Evolutionary conservation across 2,797 vertebrate species (phyloP).

Genomic region (Podargus strigoides): DNA sequence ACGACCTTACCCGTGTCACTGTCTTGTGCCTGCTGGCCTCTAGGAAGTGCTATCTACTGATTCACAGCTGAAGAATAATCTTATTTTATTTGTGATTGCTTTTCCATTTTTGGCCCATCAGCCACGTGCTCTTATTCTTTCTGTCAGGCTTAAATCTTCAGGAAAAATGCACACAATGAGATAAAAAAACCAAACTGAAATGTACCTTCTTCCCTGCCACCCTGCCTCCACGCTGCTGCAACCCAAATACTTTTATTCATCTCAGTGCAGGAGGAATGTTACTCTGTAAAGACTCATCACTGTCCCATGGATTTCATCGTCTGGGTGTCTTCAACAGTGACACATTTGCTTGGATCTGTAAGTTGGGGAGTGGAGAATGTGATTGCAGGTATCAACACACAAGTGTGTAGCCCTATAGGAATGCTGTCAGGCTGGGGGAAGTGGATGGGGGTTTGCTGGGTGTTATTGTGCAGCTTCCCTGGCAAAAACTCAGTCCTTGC

Average conservation of each 20-base stretch:
- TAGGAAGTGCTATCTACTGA: constrained; percentile 55
- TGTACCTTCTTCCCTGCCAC: background rate
- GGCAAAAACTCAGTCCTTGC: background rate
- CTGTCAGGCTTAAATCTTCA: background rate
- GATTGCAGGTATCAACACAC: background rate
- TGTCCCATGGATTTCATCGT: background rate
- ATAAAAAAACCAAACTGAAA: background rate
- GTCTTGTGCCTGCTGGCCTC: constrained; percentile 29
- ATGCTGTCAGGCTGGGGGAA: background rate
- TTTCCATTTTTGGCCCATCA: background rate
- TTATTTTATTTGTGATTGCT: constrained; percentile 29
- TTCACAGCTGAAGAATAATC: constrained; percentile 33
- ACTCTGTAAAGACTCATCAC: background rate
- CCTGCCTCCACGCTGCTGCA: rapidly evolving
- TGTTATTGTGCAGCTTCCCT: background rate
- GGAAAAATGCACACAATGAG: background rate
- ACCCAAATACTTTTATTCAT: background rate
- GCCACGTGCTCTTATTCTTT: background rate
- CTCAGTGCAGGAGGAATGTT: background rate
- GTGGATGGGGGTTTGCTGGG: rapidly evolving
- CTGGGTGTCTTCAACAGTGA: background rate
- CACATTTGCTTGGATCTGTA: background rate
- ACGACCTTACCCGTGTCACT: constrained; percentile 41
- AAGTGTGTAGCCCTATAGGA: background rate
- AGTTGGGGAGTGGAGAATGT: background rate